These are phyloP conservation scores for Cervus canadensis DNA, from an alignment of 2,113 vertebrate genomes.

Conservation along the genomic window DNA sequence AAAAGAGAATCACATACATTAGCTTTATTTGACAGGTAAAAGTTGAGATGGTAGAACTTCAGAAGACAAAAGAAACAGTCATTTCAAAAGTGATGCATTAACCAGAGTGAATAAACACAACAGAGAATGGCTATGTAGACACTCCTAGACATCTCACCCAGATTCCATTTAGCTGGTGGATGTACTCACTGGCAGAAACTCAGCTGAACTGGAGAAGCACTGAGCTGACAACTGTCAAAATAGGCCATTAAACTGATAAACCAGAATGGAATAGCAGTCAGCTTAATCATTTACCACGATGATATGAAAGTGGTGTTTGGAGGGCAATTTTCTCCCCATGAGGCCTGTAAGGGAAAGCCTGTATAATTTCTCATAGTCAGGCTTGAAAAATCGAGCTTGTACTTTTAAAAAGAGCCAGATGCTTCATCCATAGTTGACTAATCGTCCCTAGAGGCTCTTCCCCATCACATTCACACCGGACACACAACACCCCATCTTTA, in stretches of 20 bases:
- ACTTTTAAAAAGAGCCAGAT: background rate
- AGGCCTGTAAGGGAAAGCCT: background rate
- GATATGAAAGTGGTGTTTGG: background rate
- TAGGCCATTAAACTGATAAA: background rate
- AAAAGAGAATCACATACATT: background rate
- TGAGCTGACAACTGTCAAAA: background rate
- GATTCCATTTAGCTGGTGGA: background rate
- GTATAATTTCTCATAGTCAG: background rate
- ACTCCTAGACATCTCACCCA: background rate
- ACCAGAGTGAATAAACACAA: background rate
- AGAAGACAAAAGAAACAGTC: background rate
- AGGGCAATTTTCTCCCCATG: background rate
- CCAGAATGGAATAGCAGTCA: background rate
- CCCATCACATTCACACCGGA: background rate
- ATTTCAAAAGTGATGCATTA: background rate
- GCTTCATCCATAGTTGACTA: background rate
- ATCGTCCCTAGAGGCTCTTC: background rate
- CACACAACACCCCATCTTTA: fast-evolving
- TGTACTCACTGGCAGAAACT: background rate
- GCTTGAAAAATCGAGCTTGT: background rate
- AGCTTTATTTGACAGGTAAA: background rate
- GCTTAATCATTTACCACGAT: background rate
- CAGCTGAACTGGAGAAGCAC: background rate
- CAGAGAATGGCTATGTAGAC: background rate
- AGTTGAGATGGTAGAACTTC: background rate